phyloP scores from a whole-genome alignment of 2,888 invertebrate species.

The Orthonevra nobilis region DNA sequence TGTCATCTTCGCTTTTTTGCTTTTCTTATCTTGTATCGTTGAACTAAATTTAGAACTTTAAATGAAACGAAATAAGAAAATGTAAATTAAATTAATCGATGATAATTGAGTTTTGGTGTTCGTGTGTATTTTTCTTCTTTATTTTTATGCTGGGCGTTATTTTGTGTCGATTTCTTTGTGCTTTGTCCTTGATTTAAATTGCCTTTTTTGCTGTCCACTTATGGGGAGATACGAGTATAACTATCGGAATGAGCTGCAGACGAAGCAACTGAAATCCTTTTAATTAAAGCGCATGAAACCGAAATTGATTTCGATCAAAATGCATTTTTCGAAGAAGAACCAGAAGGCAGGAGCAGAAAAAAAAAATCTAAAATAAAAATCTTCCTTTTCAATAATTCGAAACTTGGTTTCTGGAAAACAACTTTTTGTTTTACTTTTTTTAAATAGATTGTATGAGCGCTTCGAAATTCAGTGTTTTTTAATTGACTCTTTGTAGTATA shows the following conservation, averaged over 20 bases:
- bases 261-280: conserved; percentile 38
- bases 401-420: too few species aligned
- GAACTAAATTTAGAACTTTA: conserved; percentile 63
- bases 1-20: not conserved
- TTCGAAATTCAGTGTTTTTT: too few species aligned
- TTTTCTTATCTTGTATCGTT: conserved; percentile 48
- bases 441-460: too few species aligned
- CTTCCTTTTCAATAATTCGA: too few species aligned
- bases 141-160: conserved; percentile 15
- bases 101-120: conserved; percentile 71
- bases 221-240: not conserved
- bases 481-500: too few species aligned
- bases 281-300: conserved; percentile 54
- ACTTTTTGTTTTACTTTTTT: too few species aligned
- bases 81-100: conserved; percentile 70
- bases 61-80: conserved; percentile 54
- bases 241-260: not conserved
- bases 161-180: conserved; percentile 12
- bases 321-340: conserved; percentile 25
- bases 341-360: not conserved
- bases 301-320: conserved; percentile 53
- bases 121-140: conserved; percentile 24
- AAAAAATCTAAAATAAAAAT: too few species aligned
- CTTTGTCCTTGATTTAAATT: conserved; percentile 65
- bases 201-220: conserved; percentile 29